These are phyloP conservation scores for Heliornis fulica DNA, from an alignment of 2,113 vertebrate species.

Conservation along the genomic window DNA sequence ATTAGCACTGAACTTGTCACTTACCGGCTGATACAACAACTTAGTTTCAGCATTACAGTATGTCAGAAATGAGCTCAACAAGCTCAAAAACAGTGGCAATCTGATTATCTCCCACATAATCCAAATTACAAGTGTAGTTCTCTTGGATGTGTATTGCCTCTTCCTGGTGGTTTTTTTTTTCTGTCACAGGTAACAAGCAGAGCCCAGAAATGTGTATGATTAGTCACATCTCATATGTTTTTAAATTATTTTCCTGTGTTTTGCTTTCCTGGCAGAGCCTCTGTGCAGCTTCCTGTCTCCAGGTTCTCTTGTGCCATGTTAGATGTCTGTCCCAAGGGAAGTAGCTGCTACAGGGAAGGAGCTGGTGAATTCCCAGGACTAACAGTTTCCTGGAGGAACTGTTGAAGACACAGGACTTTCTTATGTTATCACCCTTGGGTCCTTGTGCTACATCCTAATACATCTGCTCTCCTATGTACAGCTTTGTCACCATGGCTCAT, in stretches of 20 bases:
- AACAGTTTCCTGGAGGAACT: not conserved
- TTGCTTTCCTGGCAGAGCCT: not conserved
- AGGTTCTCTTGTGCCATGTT: not conserved
- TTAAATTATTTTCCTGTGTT: not conserved
- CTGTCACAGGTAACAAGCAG: not conserved
- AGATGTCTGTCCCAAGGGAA: not conserved
- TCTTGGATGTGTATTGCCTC: not conserved
- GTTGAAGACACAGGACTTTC: not conserved
- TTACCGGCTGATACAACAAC: constrained; percentile 66
- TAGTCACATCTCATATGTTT: not conserved
- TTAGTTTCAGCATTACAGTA: constrained; percentile 70
- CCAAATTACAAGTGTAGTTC: not conserved
- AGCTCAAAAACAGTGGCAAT: constrained; percentile 55
- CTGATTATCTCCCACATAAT: constrained; percentile 24
- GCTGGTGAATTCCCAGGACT: not conserved
- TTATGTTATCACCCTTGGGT: not conserved
- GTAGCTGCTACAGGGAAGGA: not conserved
- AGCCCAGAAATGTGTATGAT: not conserved
- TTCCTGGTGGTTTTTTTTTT: not conserved
- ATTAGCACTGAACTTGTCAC: constrained; percentile 73
- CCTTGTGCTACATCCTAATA: not conserved
- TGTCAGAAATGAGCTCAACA: constrained; percentile 69
- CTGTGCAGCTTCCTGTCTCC: not conserved
- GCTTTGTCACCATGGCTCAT: not conserved
- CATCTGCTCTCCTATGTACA: fast-evolving